Base-by-base conservation (phyloP, 2,113 vertebrate species). In the Entelurus aequoreus region DNA sequence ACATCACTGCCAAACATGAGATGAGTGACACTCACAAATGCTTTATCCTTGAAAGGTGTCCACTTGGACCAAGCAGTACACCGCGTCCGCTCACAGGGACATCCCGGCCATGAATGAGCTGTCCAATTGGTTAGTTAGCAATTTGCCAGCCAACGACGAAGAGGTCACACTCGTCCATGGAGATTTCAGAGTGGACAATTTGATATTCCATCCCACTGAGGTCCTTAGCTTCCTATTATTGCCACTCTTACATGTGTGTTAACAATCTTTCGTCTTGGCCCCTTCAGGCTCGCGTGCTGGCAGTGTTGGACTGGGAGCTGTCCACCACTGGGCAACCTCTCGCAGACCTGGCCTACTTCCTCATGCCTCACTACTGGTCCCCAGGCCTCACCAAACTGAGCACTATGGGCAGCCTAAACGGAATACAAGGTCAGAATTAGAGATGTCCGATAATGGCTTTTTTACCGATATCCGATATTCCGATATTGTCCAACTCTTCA, bases 271-370 rank as follows among this genome's bases (percentile, higher is more conserved):
- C 7, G 40, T 44, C 6, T 9, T 37, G 76, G 46, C 13, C 9
- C 61, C 28, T 16, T 81, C 64, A 88, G 95, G 89, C 93, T 36
- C 91, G 92, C 62, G 92, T 98, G 52, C 70, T 94, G 15, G 95
- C 95, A 1, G 90, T 96, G 12, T 71, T 98, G 77, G 95, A 98
- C 78, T 98, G 95, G 95, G 95, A 98, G 64, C 91, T 98, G 68
- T 97, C 96, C 6, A 98, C 95, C 68, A 83, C 90, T 38, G 95
- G 95, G 6, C 93, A 97, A 72, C 93, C 94, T n/a, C 64, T 93
- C 61, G 88, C 87, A 59, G 96, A 99, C 76, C 72, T 99, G 53
- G 92, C 93, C 9, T 91, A 94, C 61, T 82, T 92, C 60, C 77
- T 86, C 40, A 19, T 89, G 37, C 91, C 90, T 73, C 87, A 88